Base-by-base conservation (phyloP, 2,113 vertebrate genomes). In the Lophius piscatorius region DNA sequence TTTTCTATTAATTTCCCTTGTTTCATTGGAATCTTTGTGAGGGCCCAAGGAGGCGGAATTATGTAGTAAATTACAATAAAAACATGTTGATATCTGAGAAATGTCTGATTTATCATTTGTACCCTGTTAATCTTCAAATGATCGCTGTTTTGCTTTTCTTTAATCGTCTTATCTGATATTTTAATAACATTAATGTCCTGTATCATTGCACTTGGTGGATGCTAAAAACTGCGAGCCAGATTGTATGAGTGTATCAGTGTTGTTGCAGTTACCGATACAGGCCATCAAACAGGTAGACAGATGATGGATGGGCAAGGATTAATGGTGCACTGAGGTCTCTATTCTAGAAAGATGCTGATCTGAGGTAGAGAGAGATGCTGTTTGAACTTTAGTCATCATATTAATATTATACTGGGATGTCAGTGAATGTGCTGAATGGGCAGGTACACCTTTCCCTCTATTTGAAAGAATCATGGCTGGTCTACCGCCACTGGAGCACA, bases 291-390 rank as follows among this genome's bases (percentile, higher is more conserved):
- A 50, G 28, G 52, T 58, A 66, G 81, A 63, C 61, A 40, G 66
- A 68, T 86, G 83, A 84, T 82, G 51, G 74, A 82, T 83, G 0
- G 76, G 46, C 18, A 49, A 0, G 63, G 68, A 67, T 66, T 86
- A 86, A 86, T 84, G 82, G 75, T 28, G 78, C 74, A 13, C 38
- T 48, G 60, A 77, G 79, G 52, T 46, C 67, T 77, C 74, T 50
- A 34, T 77, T 48, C 51, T 55, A 66, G 57, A 66, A 31, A 60
- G 51, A 51, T 56, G 47, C 29, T 2, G 17, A 31, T n/a, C 3
- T 28, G 34, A 21, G 34, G 11, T 39, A 39, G 46, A 22, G 26
- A 45, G 34, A 38, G 46, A n/a, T 41, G 66, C n/a, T 63, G 69
- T 63, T 76, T 65, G 77, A 81, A 82, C 76, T 63, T 36, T 28